Base-by-base conservation (phyloP, 2,888 invertebrate species). In the Ferrisia virgata region DNA sequence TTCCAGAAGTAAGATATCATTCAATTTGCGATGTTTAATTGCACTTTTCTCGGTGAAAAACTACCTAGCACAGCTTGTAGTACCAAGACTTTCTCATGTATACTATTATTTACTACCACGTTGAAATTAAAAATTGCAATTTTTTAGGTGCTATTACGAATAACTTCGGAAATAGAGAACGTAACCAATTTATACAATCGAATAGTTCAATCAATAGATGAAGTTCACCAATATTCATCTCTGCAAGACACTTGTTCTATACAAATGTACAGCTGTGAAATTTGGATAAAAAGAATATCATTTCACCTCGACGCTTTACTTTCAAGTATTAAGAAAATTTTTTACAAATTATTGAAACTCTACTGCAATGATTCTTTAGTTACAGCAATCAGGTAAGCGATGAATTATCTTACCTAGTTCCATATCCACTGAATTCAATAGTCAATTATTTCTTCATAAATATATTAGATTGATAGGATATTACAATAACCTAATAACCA, bases 1-100 rank as follows among this genome's bases (percentile, higher is more conserved):
- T 40, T 9, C 40, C 72, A 22, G 83, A 76, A 43, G 83, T 83
- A 83, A 83, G 83, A 76, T 33, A 6, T 53, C 18, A n/a, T n/a
- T 53, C 15, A n/a, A 39, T 8, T 39, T 64, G 25, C 5, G 25
- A 2, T 15, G n/a, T 58, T 25, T 25, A 25, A 58, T 18, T 25
- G 28, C 18, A 18, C 22, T 31, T 13, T n/a, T 69, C 69, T n/a
- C n/a, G 15, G n/a, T 79, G 11, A 22, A 40, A 18, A 79, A 25
- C n/a, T n/a, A n/a, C n/a, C n/a, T n/a, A n/a, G n/a, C n/a, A n/a
- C n/a, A n/a, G n/a, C n/a, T n/a, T n/a, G n/a, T n/a, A n/a, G n/a
- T n/a, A n/a, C n/a, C n/a, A n/a, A n/a, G n/a, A n/a, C n/a, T n/a
- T n/a, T n/a, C n/a, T n/a, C n/a, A n/a, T n/a, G n/a, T n/a, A n/a